phyloP scores from a whole-genome alignment of 2,888 invertebrate genomes.

The Stegana nigrithorax region DNA sequence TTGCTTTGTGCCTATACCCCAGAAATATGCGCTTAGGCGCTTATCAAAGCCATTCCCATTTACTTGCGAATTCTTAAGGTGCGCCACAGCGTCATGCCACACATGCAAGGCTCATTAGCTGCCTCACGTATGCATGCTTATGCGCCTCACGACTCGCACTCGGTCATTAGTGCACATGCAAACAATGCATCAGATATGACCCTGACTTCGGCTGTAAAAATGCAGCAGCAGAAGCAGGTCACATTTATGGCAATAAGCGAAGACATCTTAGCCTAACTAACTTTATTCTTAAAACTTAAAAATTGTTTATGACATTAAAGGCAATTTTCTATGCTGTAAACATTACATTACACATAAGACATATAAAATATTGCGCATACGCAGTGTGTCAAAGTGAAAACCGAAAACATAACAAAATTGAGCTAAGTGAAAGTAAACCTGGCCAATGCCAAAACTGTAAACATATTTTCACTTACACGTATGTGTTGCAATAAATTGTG shows the following conservation, averaged over 20 bases:
- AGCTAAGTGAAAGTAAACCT: too few species aligned
- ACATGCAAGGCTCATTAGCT: too few species aligned
- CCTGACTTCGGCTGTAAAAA: constrained; percentile 32
- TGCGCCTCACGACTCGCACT: constrained; percentile 5
- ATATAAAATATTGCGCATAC: neutral
- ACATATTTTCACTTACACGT: constrained; percentile 3
- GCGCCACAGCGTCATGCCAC: constrained; percentile 37
- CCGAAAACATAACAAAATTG: neutral
- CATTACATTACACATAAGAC: neutral
- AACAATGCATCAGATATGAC: constrained; percentile 54
- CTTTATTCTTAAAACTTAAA: too few species aligned
- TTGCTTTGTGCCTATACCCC: too few species aligned
- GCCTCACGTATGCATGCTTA: too few species aligned
- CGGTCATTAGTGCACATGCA: constrained; percentile 50
- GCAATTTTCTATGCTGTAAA: neutral
- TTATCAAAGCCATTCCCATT: neutral
- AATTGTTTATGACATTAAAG: neutral
- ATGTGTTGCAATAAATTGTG: constrained; percentile 39
- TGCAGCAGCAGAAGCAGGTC: neutral
- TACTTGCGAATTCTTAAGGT: constrained; percentile 28
- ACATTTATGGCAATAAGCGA: neutral
- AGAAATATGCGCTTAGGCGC: too few species aligned
- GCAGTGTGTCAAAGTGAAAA: neutral
- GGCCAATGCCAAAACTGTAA: too few species aligned
- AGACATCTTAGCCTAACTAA: neutral